Evolutionary conservation across 2,113 vertebrate species (phyloP), one percentile per base, ranked within the genome.

Genomic region (Zootoca vivipara): DNA sequence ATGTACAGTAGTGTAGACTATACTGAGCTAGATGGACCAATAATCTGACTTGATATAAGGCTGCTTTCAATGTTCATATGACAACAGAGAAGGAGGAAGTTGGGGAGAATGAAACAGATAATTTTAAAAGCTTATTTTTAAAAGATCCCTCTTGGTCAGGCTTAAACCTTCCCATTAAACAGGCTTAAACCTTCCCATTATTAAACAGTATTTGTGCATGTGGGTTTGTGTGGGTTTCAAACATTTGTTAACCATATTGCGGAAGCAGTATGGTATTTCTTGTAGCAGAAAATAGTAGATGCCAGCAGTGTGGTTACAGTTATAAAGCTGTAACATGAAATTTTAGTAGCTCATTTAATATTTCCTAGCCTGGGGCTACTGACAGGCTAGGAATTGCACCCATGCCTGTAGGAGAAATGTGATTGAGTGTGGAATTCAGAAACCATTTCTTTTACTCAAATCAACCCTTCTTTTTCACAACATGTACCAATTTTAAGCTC

Each of bases 291-390:
- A 95, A 82, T 89, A 87, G 52, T 92, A 89, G 3, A 18, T 88
- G 93, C 86, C 87, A 83, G 69, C 18, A 85, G 87, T 82, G 58
- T 82, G 93, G 75, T 89, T 89, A 89, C 89, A 81, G 62, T 87
- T 92, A 91, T 90, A 85, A 94, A 94, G 93, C 46, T 92, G 1
- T 92, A 85, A 80, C 88, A 92, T 95, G 90, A 94, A 95, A 94
- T 89, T 95, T 95, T 95, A 94, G 95, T 92, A 93, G 82, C 83
- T 94, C 26, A 12, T 94, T 94, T 86, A 91, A 89, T 92, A 87
- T 80, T 82, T 93, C 93, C 69, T 16, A 74, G 92, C 92, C 90
- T 88, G 89, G 83, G 87, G 90, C 90, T 94, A 89, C 88, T 95
- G 93, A 89, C 84, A 95, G 26, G 89, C 70, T 82, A 91, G 33